Evolutionary conservation across 64 coral and sea anemone species (phyloP).

Genomic region (Pachyseris speciosa): DNA sequence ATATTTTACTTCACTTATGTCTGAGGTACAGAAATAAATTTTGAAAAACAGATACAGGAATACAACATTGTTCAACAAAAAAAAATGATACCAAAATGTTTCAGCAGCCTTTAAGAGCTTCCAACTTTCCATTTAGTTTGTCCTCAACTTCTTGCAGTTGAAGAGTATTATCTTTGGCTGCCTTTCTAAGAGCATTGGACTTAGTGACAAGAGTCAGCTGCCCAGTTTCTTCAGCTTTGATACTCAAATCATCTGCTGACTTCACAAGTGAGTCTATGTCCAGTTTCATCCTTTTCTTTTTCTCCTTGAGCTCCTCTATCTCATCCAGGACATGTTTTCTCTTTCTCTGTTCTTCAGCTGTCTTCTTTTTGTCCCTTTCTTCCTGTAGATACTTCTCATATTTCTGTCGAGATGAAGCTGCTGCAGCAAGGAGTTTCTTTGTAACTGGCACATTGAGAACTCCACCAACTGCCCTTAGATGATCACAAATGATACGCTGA

Average conservation of each 20-base stretch:
- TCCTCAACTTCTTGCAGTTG: slow-evolving; percentile 14
- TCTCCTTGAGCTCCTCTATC: not conserved
- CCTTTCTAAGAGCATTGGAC: not conserved
- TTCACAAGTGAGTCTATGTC: slow-evolving; percentile 33
- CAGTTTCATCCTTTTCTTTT: slow-evolving; percentile 27
- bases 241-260: slow-evolving; percentile 30
- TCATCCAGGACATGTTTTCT: not conserved
- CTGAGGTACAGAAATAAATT: too few species aligned
- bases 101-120: too few species aligned
- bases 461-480: slow-evolving; percentile 26
- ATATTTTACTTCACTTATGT: too few species aligned
- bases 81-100: too few species aligned
- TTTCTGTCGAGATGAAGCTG: not conserved
- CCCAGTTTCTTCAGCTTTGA: not conserved
- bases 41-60: too few species aligned
- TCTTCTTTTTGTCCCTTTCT: not conserved
- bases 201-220: not conserved
- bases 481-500: slow-evolving; percentile 42
- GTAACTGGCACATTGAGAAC: not conserved
- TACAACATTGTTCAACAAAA: too few species aligned
- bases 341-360: not conserved
- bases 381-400: not conserved
- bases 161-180: slow-evolving; percentile 26
- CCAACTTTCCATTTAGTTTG: slow-evolving; percentile 44
- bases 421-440: slow-evolving; percentile 9